Evolutionary conservation across 2,888 invertebrate genomes (phyloP).

Genomic region (Mesorhabditis belari): DNA sequence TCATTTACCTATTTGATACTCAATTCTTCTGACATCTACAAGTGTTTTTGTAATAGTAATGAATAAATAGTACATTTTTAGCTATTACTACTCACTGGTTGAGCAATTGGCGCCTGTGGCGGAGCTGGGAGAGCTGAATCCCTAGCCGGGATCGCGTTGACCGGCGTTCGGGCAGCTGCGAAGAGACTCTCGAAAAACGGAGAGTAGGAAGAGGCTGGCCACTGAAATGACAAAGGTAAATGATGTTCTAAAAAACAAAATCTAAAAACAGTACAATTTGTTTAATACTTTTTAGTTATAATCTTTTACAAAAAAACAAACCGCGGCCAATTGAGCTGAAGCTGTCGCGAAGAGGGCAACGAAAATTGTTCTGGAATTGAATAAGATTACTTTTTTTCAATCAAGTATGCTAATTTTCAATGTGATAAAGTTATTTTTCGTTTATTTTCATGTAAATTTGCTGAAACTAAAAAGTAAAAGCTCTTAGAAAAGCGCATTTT

Average conservation of each 20-base stretch:
- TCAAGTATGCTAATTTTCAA: too few species aligned
- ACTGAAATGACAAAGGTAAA: slow-evolving; percentile 1
- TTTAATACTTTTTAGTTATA: neutral
- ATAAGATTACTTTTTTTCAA: too few species aligned
- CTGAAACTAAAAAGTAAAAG: too few species aligned
- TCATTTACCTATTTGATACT: too few species aligned
- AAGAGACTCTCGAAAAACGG: slow-evolving; percentile 26
- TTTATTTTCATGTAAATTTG: too few species aligned
- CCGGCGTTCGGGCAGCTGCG: slow-evolving; percentile 21
- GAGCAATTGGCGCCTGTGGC: too few species aligned
- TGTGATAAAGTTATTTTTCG: too few species aligned
- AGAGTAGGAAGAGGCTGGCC: slow-evolving; percentile 29
- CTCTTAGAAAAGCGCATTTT: too few species aligned
- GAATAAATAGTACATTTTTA: too few species aligned
- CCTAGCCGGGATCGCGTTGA: slow-evolving; percentile 21
- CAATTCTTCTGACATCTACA: too few species aligned
- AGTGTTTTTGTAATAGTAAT: too few species aligned
- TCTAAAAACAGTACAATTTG: neutral
- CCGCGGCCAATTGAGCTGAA: neutral
- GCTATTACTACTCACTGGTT: too few species aligned
- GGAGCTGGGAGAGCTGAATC: slow-evolving; percentile 17
- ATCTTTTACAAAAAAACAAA: neutral
- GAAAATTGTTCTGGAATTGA: neutral
- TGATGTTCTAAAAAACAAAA: neutral
- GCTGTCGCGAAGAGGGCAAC: neutral